Conservation (phyloP, 2,797 vertebrate species). For the Rhinella marina region DNA sequence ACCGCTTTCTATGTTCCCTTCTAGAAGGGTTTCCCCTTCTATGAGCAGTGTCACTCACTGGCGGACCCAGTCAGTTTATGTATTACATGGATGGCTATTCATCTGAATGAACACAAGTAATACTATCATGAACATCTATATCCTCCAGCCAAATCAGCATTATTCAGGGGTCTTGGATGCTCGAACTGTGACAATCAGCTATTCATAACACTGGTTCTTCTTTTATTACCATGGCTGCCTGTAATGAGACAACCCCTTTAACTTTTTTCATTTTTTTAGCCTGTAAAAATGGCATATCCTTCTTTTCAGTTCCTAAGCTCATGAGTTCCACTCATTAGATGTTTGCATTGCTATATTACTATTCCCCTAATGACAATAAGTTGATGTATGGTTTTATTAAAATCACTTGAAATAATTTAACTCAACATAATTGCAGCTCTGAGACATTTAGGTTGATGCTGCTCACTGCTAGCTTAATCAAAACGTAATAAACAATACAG, state of each 20-base stretch:
- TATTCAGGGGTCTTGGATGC: too few relatives aligned
- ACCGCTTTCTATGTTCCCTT: too few relatives aligned
- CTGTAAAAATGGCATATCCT: not conserved
- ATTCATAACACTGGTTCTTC: too few relatives aligned
- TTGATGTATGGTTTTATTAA: slow-evolving; percentile 35
- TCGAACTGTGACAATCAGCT: too few relatives aligned
- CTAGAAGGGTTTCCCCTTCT: too few relatives aligned
- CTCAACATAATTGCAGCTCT: slow-evolving; percentile 42
- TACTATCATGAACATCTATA: too few relatives aligned
- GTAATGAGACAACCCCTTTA: not conserved
- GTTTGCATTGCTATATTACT: not conserved
- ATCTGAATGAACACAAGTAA: too few relatives aligned
- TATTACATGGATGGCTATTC: too few relatives aligned
- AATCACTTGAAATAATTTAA: slow-evolving; percentile 35
- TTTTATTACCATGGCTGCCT: too few relatives aligned
- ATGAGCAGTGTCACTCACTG: too few relatives aligned
- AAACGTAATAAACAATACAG: slow-evolving; percentile 19
- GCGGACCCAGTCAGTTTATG: too few relatives aligned
- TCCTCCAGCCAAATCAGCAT: too few relatives aligned
- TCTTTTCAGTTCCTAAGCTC: not conserved
- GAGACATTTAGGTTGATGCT: slow-evolving; percentile 41
- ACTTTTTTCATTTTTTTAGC: not conserved
- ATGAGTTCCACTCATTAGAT: not conserved
- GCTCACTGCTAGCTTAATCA: slow-evolving; percentile 31
- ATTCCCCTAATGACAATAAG: slow-evolving; percentile 8